Conservation (phyloP, 2,113 vertebrate species). For the Vulpes lagopus region DNA sequence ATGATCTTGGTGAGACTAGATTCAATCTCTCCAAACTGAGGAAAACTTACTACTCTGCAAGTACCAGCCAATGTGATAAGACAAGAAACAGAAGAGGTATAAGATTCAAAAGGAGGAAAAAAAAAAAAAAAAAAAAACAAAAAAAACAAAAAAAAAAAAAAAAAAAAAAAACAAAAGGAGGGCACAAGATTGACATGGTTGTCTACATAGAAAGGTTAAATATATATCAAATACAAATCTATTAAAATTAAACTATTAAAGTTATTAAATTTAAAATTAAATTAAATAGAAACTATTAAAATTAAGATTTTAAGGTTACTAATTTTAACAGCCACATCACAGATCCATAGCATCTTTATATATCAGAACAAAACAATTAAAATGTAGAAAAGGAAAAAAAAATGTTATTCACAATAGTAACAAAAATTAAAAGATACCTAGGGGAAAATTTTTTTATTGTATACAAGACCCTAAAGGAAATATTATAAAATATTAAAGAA, state of each 20-base stretch:
- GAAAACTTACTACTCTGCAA: neutral
- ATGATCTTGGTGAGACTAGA: neutral
- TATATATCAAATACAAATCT: neutral
- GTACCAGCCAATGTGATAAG: neutral
- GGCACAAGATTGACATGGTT: neutral
- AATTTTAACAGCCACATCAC: neutral
- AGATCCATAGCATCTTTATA: neutral
- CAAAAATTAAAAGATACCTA: neutral
- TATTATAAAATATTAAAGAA: neutral
- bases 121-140: slow-evolving; percentile 16
- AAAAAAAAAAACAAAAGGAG: slow-evolving; percentile 6
- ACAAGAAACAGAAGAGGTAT: neutral
- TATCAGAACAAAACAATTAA: neutral
- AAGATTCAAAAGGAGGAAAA: neutral
- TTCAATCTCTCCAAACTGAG: neutral
- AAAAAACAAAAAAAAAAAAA: slow-evolving; percentile 2
- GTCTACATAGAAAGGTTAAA: neutral
- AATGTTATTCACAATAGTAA: neutral
- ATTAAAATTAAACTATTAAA: neutral
- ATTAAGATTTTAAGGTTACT: neutral
- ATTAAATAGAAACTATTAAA: neutral
- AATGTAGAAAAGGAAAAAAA: neutral
- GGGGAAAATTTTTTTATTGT: neutral
- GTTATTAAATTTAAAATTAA: neutral
- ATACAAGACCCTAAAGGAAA: neutral